Evolutionary conservation across 2,113 vertebrate genomes (phyloP), one percentile per base, ranked within the genome.

Genomic region (Bambusicola thoracicus): DNA sequence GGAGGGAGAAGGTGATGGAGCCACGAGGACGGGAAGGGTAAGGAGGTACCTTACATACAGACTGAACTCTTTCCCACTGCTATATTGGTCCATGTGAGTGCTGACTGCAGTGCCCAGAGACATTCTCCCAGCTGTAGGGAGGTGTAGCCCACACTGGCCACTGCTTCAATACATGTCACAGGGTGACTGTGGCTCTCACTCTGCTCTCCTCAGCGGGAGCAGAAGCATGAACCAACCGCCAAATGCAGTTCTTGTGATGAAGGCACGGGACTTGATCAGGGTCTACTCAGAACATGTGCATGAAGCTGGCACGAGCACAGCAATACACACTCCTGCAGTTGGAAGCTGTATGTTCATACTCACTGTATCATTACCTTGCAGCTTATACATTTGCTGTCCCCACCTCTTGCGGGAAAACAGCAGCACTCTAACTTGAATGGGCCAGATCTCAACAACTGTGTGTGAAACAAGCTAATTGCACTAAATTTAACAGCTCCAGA

Each of bases 141-240:
- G 46, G 13, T 46, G 53, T 40, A 63, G 41, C 21, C 34, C 2
- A 0, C 17, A 9, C 29, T 12, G 36, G 55, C 18, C 66, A 29
- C 22, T 12, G 48, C 32, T 49, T 13, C 68, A 51, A 32, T 4
- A 36, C 1, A 6, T 0, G 0, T 29, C 40, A 40, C 30, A 40
- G 74, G 44, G 58, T 19, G n/a, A 27, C 30, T 11, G 7, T 17
- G 40, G 17, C 25, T 63, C 19, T 68, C 19, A 2, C 63, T 58
- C 25, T 74, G 40, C 78, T 87, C 32, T 73, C 44, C 67, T 46
- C 38, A 67, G 3, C 3, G 46, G 59, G 8, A 82, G 20, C 65
- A 89, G 81, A 62, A 85, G 17, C 15, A 5, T 30, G 27, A 11
- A 63, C 13, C 61, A 27, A 13, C 11, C 8, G 29, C 32, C 2